Conservation (phyloP, 2,888 invertebrate genomes). For the Tachina grossa region DNA sequence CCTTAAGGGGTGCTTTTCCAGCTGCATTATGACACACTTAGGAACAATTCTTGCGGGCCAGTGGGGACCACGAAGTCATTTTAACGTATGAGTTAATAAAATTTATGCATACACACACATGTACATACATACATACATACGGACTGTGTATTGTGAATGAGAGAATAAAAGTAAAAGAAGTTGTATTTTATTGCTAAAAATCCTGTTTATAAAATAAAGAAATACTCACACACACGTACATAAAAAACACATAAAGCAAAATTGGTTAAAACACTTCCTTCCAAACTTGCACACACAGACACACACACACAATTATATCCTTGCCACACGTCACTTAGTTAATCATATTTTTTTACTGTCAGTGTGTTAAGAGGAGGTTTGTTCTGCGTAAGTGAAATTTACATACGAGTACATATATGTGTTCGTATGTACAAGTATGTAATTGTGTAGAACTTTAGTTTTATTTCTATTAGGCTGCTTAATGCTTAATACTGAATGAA, state of each 20-base stretch:
- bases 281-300: background rate
- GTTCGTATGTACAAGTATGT: background rate
- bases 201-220: conserved; percentile 27
- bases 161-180: conserved; percentile 42
- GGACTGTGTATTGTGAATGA: background rate
- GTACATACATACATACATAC: background rate
- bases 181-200: conserved; percentile 59
- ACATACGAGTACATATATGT: background rate
- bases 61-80: conserved; percentile 74
- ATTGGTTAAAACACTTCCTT: conserved; percentile 50
- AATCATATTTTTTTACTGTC: conserved; percentile 46
- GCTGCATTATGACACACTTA: conserved; percentile 82
- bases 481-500: background rate
- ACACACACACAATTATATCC: background rate
- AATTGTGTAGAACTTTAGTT: background rate
- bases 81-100: conserved; percentile 56
- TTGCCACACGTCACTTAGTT: conserved; percentile 10
- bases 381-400: background rate
- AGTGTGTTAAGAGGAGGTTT: background rate
- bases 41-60: conserved; percentile 82
- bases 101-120: background rate
- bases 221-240: conserved; percentile 45
- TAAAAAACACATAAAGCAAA: conserved; percentile 66
- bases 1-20: conserved; percentile 80
- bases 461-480: background rate